Percentiles rank a stretch among this genome's conserved stretches.
phyloP scores from a whole-genome alignment of 2,888 invertebrate species.

The Euplagia quadripunctaria region DNA sequence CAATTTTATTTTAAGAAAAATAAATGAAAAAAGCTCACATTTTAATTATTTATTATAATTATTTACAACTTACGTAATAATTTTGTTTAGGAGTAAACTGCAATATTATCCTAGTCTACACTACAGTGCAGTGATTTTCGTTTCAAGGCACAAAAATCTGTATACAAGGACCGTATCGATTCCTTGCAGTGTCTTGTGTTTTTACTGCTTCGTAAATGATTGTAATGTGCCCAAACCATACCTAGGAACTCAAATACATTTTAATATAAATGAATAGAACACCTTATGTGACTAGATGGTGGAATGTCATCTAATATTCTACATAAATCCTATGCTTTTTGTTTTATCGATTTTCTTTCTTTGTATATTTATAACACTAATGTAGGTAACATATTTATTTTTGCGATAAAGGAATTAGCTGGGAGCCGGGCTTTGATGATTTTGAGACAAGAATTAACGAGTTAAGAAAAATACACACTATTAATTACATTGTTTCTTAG shows the following conservation, averaged over 20 bases:
- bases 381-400: constrained; percentile 33
- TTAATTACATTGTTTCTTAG: constrained; percentile 27
- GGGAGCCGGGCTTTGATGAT: constrained; percentile 27
- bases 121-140: constrained; percentile 67
- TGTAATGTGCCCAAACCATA: constrained; percentile 46
- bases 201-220: constrained; percentile 35
- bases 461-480: constrained; percentile 21
- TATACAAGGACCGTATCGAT: constrained; percentile 49
- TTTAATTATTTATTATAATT: constrained; percentile 66
- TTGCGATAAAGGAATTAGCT: constrained; percentile 34
- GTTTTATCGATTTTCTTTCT: constrained; percentile 19
- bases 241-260: constrained; percentile 50
- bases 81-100: constrained; percentile 73
- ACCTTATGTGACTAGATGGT: constrained; percentile 76
- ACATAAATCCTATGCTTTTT: constrained; percentile 40
- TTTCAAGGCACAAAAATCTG: constrained; percentile 70
- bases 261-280: constrained; percentile 57
- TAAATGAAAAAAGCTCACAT: constrained; percentile 50
- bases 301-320: constrained; percentile 78
- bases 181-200: constrained; percentile 37
- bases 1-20: constrained; percentile 8
- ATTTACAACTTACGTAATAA: constrained; percentile 81
- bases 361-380: constrained; percentile 31
- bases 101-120: constrained; percentile 66
- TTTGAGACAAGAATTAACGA: constrained; percentile 31